Conservation (phyloP, 2,113 vertebrate species). For the Notothenia rossii region DNA sequence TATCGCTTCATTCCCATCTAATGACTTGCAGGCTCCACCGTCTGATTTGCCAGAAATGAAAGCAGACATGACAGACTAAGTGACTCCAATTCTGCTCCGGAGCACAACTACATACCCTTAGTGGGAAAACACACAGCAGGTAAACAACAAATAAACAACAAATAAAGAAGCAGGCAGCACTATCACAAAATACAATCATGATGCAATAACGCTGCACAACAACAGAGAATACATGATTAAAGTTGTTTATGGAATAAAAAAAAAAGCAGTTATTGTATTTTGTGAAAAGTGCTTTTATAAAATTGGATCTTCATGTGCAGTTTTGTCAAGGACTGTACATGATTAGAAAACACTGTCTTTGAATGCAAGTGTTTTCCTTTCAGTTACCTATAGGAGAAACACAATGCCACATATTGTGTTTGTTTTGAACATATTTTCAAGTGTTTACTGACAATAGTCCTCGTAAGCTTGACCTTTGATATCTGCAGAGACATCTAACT, state of each 20-base stretch:
- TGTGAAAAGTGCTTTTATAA: constrained; percentile 27
- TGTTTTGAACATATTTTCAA: neutral
- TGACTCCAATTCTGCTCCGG: constrained; percentile 74
- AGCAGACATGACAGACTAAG: constrained; percentile 79
- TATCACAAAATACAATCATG: constrained; percentile 75
- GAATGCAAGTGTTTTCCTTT: constrained; percentile 15
- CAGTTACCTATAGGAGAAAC: constrained; percentile 11
- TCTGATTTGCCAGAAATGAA: constrained; percentile 79
- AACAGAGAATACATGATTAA: constrained; percentile 63
- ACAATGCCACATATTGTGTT: neutral
- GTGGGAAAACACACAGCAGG: constrained; percentile 47
- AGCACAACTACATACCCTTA: constrained; percentile 50
- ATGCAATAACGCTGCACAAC: constrained; percentile 68
- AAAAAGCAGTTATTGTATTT: constrained; percentile 25
- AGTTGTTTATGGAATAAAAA: constrained; percentile 66
- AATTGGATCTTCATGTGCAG: constrained; percentile 14
- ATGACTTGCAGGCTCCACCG: constrained; percentile 76
- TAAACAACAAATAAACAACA: constrained; percentile 74
- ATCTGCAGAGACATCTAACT: neutral
- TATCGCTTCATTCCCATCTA: constrained; percentile 79
- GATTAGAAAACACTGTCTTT: constrained; percentile 13
- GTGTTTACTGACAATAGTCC: neutral
- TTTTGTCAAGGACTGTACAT: constrained; percentile 20
- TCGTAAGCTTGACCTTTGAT: neutral
- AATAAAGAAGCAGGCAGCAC: constrained; percentile 61